Conservation (phyloP, 2,113 vertebrate species). For the Micronycteris hirsuta region DNA sequence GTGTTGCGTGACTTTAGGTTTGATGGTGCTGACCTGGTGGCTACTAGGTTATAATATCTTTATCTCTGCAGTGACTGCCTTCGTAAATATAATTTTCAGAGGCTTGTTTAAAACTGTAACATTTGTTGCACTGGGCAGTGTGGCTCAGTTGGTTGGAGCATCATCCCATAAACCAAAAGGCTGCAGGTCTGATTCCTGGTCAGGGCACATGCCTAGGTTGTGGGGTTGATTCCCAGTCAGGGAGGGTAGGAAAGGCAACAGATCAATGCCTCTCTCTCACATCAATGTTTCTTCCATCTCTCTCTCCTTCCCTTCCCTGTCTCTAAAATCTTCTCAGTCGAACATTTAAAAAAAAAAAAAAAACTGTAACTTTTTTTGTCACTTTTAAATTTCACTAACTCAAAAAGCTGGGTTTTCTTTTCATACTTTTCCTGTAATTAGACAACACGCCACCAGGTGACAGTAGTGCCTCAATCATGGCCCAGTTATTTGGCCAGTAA, state of each 20-base stretch:
- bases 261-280: too few species aligned
- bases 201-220: too few species aligned
- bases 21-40: background rate
- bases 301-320: too few species aligned
- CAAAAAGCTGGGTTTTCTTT: background rate
- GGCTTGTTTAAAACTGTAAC: background rate
- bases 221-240: too few species aligned
- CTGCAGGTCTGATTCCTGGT: too few species aligned
- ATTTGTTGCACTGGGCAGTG: background rate
- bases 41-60: background rate
- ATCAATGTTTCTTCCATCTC: too few species aligned
- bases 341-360: background rate
- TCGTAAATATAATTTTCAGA: constrained; percentile 11
- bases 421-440: constrained; percentile 61
- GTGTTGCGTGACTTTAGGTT: background rate
- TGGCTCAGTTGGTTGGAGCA: too few species aligned
- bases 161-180: too few species aligned
- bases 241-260: too few species aligned
- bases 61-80: background rate
- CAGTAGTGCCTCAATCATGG: background rate
- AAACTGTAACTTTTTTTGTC: background rate
- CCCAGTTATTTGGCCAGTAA: background rate
- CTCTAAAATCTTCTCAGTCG: too few species aligned
- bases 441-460: constrained; percentile 28
- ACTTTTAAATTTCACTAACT: background rate